Evolutionary conservation across 1,140 invertebrate genomes (phyloP).

Genomic region (Heliconius melpomene): DNA sequence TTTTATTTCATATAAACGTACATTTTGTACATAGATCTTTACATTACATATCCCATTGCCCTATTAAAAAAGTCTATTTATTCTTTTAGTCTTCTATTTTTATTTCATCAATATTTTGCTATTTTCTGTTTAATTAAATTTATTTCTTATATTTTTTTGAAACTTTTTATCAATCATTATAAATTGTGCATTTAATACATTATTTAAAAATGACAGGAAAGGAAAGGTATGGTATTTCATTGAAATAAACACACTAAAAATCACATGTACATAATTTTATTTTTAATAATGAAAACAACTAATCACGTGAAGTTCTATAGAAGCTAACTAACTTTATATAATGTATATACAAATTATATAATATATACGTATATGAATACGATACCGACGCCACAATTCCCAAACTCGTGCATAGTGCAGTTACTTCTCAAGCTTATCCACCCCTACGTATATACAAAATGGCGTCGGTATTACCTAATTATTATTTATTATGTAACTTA

Average conservation of each 20-base stretch:
- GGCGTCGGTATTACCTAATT: constrained; percentile 43
- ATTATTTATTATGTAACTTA: background rate
- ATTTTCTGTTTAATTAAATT: too few species aligned
- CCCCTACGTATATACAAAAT: constrained; percentile 60
- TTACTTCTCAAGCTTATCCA: constrained; percentile 45
- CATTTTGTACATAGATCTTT: too few species aligned
- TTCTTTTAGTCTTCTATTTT: too few species aligned
- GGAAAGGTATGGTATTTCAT: too few species aligned
- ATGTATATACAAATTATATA: constrained; percentile 35
- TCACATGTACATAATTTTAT: constrained; percentile 67
- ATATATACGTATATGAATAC: background rate
- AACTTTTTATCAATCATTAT: too few species aligned
- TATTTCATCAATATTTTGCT: too few species aligned
- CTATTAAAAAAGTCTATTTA: too few species aligned
- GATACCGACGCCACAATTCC: constrained; percentile 69
- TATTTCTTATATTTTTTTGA: too few species aligned
- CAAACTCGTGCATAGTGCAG: constrained; percentile 72
- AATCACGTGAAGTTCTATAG: constrained; percentile 49
- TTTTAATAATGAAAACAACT: constrained; percentile 78
- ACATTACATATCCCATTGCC: too few species aligned
- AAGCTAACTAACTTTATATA: constrained; percentile 25
- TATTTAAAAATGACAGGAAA: too few species aligned
- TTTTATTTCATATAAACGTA: too few species aligned
- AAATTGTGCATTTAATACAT: too few species aligned
- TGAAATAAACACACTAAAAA: constrained; percentile 30